phyloP scores from a whole-genome alignment of 2,797 vertebrate genomes.

The Phrynocephalus vlangalii region DNA sequence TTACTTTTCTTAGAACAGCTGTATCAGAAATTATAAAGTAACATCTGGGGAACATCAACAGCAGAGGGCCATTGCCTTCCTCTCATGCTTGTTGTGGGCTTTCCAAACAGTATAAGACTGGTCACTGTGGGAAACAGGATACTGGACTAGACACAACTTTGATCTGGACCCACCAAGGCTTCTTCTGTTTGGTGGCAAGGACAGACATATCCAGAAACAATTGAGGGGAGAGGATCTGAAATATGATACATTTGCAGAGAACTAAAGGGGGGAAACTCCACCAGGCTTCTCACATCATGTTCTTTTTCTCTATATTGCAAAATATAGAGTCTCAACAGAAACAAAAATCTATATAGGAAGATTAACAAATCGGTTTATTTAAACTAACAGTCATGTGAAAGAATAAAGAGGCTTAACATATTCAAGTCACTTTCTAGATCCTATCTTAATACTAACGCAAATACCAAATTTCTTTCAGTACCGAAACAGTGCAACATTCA shows the following conservation, averaged over 20 bases:
- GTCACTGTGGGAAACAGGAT: background rate
- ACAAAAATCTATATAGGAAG: background rate
- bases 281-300: slow-evolving; percentile 1
- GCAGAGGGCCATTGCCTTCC: background rate
- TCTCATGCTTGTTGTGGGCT: background rate
- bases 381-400: background rate
- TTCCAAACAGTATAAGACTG: background rate
- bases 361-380: background rate
- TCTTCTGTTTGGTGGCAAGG: background rate
- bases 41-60: background rate
- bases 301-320: background rate
- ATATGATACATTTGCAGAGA: background rate
- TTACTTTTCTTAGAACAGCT: background rate
- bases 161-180: background rate
- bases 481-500: slow-evolving; percentile 33
- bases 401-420: background rate
- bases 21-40: slow-evolving; percentile 10
- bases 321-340: background rate
- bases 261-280: slow-evolving; percentile 5
- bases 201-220: background rate
- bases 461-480: slow-evolving; percentile 17
- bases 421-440: no score
- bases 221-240: background rate
- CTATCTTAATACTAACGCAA: no score
- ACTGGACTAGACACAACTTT: background rate